Base-by-base conservation (phyloP, 2,113 vertebrate species). In the Gallinago jamesoni region DNA sequence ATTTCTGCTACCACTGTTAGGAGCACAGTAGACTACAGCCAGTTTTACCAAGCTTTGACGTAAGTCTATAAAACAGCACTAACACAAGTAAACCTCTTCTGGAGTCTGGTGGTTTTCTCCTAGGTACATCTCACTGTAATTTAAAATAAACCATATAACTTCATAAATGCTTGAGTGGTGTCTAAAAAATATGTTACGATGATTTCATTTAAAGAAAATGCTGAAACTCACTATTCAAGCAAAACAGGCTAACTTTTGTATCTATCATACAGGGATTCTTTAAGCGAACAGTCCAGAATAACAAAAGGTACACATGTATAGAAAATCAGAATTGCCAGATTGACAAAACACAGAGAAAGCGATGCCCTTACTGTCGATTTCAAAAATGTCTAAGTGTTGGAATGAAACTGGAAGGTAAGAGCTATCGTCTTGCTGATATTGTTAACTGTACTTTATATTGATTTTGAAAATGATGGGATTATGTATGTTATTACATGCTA, bases 291-390 rank as follows among this genome's bases (percentile, higher is more conserved):
- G 99, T 99, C 96, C 99, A 99, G 98, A 99, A 99, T 98, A 99
- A 99, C 98, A 99, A 99, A 98, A 99, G 99, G 98, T 99, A 99
- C 98, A 99, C 99, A 21, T 99, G 99, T 96, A 99, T 99, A 98
- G 99, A 99, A 98, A 99, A 99, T 98, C 99, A 99, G 98, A 99
- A 98, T 98, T 99, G 99, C 98, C 99, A 99, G 97, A 99, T 99
- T 97, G 99, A 99, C 98, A 99, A 99, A 98, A 99, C 99, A 41
- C 99, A 99, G 98, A 98, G 99, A 97, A 99, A 99, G 91, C 98
- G 99, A 68, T 99, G 99, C 91, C 99, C 99, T 47, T 99, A 99
- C 98, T 99, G 99, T 96, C 99, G 99, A 91, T 99, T 99, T 97
- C 99, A 99, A 84, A 99, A 99, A 98, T 99, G 99, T 96, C 99